These are phyloP conservation scores for Danio albolineatus DNA, from an alignment of 2,797 vertebrate genomes.

Conservation along the genomic window DNA sequence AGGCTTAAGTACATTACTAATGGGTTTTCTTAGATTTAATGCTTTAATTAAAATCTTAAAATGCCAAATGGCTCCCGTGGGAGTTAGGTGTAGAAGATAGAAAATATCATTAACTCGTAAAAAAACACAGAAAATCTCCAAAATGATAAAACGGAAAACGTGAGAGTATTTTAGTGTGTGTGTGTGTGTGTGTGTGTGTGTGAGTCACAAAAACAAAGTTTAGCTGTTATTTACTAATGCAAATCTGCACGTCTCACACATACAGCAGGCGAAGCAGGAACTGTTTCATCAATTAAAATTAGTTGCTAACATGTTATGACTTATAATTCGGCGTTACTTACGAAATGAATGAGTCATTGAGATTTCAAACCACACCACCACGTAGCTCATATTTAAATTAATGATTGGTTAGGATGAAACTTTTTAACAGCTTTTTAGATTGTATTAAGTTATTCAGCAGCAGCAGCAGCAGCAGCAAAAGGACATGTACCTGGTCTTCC, in stretches of 20 bases:
- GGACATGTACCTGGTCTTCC: conserved; percentile 84
- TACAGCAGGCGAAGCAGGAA: conserved; percentile 20
- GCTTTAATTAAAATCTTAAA: conserved; percentile 23
- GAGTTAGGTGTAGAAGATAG: background rate
- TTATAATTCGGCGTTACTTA: conserved; percentile 12
- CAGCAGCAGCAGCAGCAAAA: background rate
- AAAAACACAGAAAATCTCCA: background rate
- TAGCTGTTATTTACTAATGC: conserved; percentile 5
- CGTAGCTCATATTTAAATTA: conserved; percentile 15
- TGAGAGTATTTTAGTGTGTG: background rate
- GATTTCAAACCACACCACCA: conserved; percentile 1
- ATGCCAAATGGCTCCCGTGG: background rate
- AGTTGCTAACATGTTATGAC: conserved; percentile 12
- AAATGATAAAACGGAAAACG: background rate
- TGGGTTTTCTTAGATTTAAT: conserved; percentile 1
- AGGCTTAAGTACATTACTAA: conserved; percentile 15
- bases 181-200: background rate
- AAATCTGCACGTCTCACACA: conserved; percentile 18
- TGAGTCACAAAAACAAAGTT: background rate
- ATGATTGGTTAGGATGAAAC: background rate
- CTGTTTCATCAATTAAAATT: conserved; percentile 18
- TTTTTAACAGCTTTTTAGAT: background rate
- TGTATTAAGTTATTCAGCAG: background rate
- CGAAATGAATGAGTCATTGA: background rate
- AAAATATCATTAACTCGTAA: background rate